Conservation (phyloP, 1,140 invertebrate species). For the Micrasema minimum region DNA sequence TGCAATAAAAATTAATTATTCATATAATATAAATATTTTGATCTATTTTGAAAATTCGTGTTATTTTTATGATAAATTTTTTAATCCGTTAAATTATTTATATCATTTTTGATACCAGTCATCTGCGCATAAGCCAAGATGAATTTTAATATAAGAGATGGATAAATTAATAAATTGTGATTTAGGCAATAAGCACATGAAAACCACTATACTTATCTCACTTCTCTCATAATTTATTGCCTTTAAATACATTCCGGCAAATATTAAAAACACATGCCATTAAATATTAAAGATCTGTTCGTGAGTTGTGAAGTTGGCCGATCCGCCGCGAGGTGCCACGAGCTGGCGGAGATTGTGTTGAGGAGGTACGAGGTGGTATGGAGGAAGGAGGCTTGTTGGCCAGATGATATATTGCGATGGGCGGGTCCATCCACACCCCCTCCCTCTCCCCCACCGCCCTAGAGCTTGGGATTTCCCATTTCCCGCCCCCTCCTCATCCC, state of each 20-base stretch:
- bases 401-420: constrained; percentile 47
- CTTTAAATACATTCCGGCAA: constrained; percentile 32
- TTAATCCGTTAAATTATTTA: too few species aligned
- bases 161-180: too few species aligned
- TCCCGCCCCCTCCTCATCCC: constrained; percentile 4
- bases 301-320: constrained; percentile 42
- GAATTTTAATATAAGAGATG: too few species aligned
- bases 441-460: constrained; percentile 10
- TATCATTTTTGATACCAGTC: too few species aligned
- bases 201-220: not conserved
- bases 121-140: too few species aligned
- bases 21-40: too few species aligned
- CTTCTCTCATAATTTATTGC: constrained; percentile 16
- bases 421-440: constrained; percentile 10
- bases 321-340: constrained; percentile 52
- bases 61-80: too few species aligned
- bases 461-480: not conserved
- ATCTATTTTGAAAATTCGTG: too few species aligned
- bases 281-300: constrained; percentile 28
- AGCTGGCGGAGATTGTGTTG: constrained; percentile 13
- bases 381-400: constrained; percentile 38
- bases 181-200: not conserved
- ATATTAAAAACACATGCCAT: constrained; percentile 30
- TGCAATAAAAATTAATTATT: too few species aligned
- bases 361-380: too few species aligned